Evolutionary conservation across 2,797 vertebrate species (phyloP).

Genomic region (Coregonus suidteri): DNA sequence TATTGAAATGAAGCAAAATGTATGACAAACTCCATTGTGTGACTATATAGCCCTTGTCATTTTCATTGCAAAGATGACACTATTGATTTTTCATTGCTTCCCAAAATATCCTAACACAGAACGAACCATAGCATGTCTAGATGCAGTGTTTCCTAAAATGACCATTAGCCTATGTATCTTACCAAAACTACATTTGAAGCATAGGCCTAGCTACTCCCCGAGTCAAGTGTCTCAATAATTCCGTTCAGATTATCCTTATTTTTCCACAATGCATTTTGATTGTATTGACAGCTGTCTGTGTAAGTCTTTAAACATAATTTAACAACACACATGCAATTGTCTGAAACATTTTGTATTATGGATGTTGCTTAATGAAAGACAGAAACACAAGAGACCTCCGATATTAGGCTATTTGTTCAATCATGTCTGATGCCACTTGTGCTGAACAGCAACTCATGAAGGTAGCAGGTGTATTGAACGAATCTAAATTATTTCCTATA

Average conservation of each 20-base stretch:
- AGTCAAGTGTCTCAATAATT: neutral
- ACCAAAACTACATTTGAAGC: neutral
- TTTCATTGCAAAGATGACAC: neutral
- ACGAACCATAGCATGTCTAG: neutral
- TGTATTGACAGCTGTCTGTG: neutral
- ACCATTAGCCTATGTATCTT: neutral
- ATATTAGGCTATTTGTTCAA: neutral
- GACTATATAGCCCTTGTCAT: neutral
- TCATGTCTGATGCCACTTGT: neutral
- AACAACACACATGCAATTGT: neutral
- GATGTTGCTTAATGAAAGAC: neutral
- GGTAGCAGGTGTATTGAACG: neutral
- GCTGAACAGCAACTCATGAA: neutral
- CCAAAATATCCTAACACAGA: neutral
- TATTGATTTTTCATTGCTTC: neutral
- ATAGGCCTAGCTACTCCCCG: neutral
- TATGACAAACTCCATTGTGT: constrained; percentile 4
- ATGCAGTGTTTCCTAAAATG: neutral
- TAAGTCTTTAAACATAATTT: neutral
- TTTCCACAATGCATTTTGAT: neutral
- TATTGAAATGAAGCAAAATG: neutral
- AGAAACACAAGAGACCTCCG: neutral
- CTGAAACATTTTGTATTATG: neutral
- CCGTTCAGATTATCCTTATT: neutral
- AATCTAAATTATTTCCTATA: neutral